Percentiles rank a stretch among this genome's conserved stretches.
Conservation (phyloP, 2,797 vertebrate genomes). For the Premnoplex brunnescens region DNA sequence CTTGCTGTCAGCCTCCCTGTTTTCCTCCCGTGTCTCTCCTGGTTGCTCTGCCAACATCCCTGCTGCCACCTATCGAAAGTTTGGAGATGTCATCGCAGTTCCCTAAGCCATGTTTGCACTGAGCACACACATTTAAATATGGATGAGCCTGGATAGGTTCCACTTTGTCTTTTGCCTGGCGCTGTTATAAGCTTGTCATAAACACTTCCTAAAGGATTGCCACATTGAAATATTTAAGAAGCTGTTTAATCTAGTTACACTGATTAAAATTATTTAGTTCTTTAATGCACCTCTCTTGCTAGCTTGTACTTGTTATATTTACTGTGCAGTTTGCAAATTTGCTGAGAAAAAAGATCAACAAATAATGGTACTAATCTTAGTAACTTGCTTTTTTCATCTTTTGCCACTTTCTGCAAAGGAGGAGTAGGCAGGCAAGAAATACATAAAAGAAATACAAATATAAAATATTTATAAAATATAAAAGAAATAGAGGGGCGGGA, state of each 20-base stretch:
- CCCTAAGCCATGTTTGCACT: slow-evolving; percentile 17
- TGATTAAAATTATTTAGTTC: slow-evolving; percentile 63
- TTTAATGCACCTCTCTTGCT: not conserved
- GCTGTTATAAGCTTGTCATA: slow-evolving; percentile 66
- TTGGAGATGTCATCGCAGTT: slow-evolving; percentile 40
- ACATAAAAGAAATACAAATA: slow-evolving; percentile 10
- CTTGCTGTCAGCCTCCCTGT: not conserved
- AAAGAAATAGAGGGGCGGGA: not conserved
- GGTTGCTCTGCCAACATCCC: slow-evolving; percentile 35
- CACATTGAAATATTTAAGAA: slow-evolving; percentile 70
- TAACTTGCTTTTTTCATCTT: slow-evolving; percentile 22
- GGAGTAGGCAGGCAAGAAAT: slow-evolving; percentile 11
- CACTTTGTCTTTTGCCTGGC: slow-evolving; percentile 74
- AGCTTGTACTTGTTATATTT: slow-evolving; percentile 20
- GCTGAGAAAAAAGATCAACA: slow-evolving; percentile 16
- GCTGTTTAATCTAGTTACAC: slow-evolving; percentile 49
- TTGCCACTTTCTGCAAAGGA: slow-evolving; percentile 11
- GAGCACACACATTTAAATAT: slow-evolving; percentile 69
- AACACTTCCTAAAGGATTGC: slow-evolving; percentile 70
- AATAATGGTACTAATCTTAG: slow-evolving; percentile 16
- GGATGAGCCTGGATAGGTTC: slow-evolving; percentile 68
- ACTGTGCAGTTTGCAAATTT: slow-evolving; percentile 5
- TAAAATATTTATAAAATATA: slow-evolving; percentile 44
- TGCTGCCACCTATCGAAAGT: slow-evolving; percentile 59
- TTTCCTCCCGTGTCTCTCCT: not conserved